A percentile compares a stretch with the other conserved stretches of the same genome.
Conservation (phyloP, 2,888 invertebrate genomes). For the Sisyra terminalis region DNA sequence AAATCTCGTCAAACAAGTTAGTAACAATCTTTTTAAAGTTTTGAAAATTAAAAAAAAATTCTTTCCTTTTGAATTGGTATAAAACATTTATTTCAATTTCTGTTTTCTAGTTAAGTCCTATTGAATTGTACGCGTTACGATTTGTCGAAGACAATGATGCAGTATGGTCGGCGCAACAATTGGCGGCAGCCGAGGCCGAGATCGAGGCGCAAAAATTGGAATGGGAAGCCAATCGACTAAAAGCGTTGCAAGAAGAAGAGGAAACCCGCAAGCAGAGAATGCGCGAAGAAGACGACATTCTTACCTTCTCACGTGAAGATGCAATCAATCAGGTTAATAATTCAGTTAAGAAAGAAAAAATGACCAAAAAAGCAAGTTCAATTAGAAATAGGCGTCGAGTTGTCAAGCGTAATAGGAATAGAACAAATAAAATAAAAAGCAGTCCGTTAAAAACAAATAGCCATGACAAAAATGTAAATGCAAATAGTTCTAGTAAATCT, state of each 20-base stretch:
- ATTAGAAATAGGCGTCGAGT: slow-evolving; percentile 4
- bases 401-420: slow-evolving; percentile 7
- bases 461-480: neutral
- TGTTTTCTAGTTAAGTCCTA: slow-evolving; percentile 60
- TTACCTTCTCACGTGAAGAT: slow-evolving; percentile 63
- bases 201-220: slow-evolving; percentile 71
- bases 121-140: slow-evolving; percentile 90
- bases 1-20: slow-evolving; percentile 52
- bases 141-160: slow-evolving; percentile 76
- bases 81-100: slow-evolving; percentile 7
- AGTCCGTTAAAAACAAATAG: neutral
- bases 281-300: slow-evolving; percentile 43
- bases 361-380: neutral
- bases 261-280: slow-evolving; percentile 37
- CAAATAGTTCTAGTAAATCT: neutral
- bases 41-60: slow-evolving; percentile 1
- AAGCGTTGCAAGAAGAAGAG: slow-evolving; percentile 49
- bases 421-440: slow-evolving; percentile 1
- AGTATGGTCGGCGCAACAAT: slow-evolving; percentile 68
- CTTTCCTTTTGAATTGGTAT: slow-evolving; percentile 6
- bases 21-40: slow-evolving; percentile 8
- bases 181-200: slow-evolving; percentile 76
- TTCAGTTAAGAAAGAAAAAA: slow-evolving; percentile 18
- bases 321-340: slow-evolving; percentile 74
- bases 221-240: slow-evolving; percentile 73